Percentiles rank a stretch among this genome's conserved stretches.
Conservation (phyloP, 2,113 vertebrate species). For the Nannospalax galili region DNA sequence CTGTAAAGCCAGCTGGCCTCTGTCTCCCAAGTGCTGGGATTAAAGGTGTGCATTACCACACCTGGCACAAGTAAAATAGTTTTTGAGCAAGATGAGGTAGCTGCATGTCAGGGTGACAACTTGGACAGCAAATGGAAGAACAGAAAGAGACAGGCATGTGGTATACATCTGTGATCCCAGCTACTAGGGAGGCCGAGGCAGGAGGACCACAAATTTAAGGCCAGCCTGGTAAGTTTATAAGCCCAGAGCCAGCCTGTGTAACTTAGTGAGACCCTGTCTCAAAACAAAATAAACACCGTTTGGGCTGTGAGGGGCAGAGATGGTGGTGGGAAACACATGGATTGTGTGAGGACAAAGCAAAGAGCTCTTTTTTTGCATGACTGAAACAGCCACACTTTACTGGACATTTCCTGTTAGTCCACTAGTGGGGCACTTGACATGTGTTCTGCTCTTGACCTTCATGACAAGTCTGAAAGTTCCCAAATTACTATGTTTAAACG, state of each 20-base stretch:
- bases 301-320: neutral
- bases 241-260: neutral
- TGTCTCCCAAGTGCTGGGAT: too few species aligned
- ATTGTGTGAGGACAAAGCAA: neutral
- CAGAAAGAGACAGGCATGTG: neutral
- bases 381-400: neutral
- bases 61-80: neutral
- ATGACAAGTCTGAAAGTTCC: neutral
- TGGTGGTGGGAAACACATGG: neutral
- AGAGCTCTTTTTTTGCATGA: neutral
- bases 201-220: neutral
- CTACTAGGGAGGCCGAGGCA: neutral
- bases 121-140: neutral
- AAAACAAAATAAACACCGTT: neutral
- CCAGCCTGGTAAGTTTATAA: neutral
- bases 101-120: neutral
- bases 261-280: neutral
- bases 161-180: neutral
- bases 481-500: neutral
- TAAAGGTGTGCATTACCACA: too few species aligned
- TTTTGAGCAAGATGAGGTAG: neutral
- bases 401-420: neutral
- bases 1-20: too few species aligned
- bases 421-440: neutral
- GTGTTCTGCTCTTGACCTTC: neutral